These are phyloP conservation scores for Halictus rubicundus DNA, from an alignment of 1,140 invertebrate species.

Conservation along the genomic window DNA sequence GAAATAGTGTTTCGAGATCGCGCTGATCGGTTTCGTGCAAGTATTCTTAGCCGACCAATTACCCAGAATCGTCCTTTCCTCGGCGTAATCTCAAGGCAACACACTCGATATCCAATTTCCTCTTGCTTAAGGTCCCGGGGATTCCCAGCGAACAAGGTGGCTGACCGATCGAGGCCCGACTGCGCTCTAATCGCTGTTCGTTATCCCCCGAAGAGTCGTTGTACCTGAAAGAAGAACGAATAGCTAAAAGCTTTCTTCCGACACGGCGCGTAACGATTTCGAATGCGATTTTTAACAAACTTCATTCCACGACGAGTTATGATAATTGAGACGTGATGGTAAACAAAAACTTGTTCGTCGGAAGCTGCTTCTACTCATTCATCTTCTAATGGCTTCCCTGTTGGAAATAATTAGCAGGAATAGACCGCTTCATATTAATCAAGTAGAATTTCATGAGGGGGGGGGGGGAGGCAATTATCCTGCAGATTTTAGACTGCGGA, in stretches of 20 bases:
- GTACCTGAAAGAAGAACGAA: background rate
- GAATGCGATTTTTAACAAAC: too few species aligned
- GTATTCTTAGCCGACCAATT: conserved; percentile 1
- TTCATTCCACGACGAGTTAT: too few species aligned
- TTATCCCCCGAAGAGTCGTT: background rate
- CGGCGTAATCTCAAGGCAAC: background rate
- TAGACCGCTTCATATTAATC: too few species aligned
- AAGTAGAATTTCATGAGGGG: too few species aligned
- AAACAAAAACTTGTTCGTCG: too few species aligned
- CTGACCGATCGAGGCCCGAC: background rate
- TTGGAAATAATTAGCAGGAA: too few species aligned
- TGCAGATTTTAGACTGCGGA: too few species aligned
- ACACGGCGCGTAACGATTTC: too few species aligned
- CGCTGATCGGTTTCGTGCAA: background rate
- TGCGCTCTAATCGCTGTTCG: background rate
- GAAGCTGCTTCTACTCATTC: too few species aligned
- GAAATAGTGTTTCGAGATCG: background rate
- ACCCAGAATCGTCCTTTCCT: background rate
- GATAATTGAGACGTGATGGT: too few species aligned
- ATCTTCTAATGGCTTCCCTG: too few species aligned
- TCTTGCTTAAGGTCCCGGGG: conserved; percentile 6
- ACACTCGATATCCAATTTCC: background rate
- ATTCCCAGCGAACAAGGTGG: conserved; percentile 12
- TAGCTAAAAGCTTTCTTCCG: background rate
- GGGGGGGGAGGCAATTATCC: too few species aligned